Base-by-base conservation (phyloP, 2,797 vertebrate genomes). In the Arnoldichthys spilopterus region DNA sequence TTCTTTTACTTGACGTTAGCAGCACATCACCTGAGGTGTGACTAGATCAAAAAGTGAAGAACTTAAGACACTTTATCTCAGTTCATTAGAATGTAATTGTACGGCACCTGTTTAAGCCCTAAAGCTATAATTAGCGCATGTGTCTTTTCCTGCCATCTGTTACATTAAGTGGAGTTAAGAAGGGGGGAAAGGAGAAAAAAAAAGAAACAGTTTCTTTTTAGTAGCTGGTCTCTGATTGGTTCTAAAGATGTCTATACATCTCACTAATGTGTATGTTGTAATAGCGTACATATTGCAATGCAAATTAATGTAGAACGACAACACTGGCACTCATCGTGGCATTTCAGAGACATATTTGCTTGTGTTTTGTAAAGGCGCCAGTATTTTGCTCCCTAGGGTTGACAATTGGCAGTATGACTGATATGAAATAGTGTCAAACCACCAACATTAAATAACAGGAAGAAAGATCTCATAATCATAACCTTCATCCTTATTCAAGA, bases 1-100 rank as follows among this genome's bases (percentile, higher is more conserved):
- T 28, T 28, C 40, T 34, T 79, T 40, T 22, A 43, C 53, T 4
- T 11, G 12, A 75, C 40, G n/a, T 69, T 70, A 34, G 16, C 13
- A 11, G 22, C 58, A 28, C 37, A 56, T 78, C 49, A 71, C 43
- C 43, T 11, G 70, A 54, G 34, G n/a, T 74, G 22, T 49, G 37
- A 74, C 45, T 62, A 53, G 73, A 76, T 76, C 61, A 40, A 30
- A 72, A 28, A 72, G 62, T 80, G 63, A 77, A 80, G 79, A 85
- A 76, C 86, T 83, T 84, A 82, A 80, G 85, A 72, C 75, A 74
- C 76, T 69, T 82, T 85, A 87, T 88, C 84, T 83, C 82, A 74
- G 79, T 87, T 90, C 83, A 88, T 89, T 85, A 86, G 82, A 15
- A 74, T 28, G 54, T 79, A 86, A 78, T 80, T 72, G 80, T 72